Evolutionary conservation across 2,888 invertebrate species (phyloP), one percentile per base, ranked within the genome.

Genomic region (Melanostoma scalare): DNA sequence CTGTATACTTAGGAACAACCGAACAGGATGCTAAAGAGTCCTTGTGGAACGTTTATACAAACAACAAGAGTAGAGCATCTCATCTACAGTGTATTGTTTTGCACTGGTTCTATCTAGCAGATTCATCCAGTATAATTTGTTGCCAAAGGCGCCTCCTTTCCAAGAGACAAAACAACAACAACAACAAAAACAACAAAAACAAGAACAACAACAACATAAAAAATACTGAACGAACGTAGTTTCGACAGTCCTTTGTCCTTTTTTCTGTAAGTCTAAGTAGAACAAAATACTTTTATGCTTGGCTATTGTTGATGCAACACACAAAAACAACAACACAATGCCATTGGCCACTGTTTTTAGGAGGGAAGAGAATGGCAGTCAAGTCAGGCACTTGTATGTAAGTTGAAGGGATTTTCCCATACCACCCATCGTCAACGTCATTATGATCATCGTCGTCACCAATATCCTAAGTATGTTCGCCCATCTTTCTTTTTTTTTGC

Each of bases 201-300:
- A 58, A 31, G 9, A 38, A 55, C 6, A 53, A 35, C 33, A 10
- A 20, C 1, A 36, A 20, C n/a, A 33, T 42, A 6, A 38, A 42
- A 20, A 20, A 20, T 20, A 30, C 9, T 35, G 56, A 56, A 68
- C 56, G 72, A 52, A 52, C 38, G 6, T 58, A 52, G 38, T 61
- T 56, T 69, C 36, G 36, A 72, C 20, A 67, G 55, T 77, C 77
- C 67, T 72, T 81, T 81, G 72, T 81, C 77, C 67, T 61, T 56
- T 77, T 30, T 50, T 38, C 1, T 81, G 67, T 53, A 81, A 77
- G 72, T 81, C 61, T 53, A 81, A 77, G 72, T 77, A 67, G 72
- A 72, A 72, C 77, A 72, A 77, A 72, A 56, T 72, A 77, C 81
- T 81, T 77, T 48, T 72, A 36, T 71, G 63, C 65, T 63, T 80